Conservation (phyloP, 2,113 vertebrate species). For the Prietella phreatophila region DNA sequence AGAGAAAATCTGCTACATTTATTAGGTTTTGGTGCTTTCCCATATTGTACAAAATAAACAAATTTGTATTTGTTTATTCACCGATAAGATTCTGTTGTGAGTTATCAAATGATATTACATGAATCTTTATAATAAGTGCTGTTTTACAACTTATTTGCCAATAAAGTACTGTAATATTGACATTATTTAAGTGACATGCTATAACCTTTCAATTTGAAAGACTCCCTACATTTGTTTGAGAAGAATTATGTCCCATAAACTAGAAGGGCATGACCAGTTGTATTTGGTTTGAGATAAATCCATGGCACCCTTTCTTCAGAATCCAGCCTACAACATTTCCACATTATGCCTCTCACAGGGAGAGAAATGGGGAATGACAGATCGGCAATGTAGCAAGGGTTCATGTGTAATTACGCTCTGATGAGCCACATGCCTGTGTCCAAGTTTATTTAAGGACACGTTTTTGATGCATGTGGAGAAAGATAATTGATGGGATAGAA, state of each 20-base stretch:
- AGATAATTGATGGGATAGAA: constrained; percentile 25
- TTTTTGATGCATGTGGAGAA: constrained; percentile 34
- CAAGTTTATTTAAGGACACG: constrained; percentile 40
- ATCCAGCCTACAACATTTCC: constrained; percentile 11
- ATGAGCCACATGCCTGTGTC: constrained; percentile 36
- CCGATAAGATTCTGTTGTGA: not conserved
- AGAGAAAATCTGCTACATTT: not conserved
- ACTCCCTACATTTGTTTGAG: not conserved
- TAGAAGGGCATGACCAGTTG: constrained; percentile 8
- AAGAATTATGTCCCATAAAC: not conserved
- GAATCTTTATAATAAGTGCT: not conserved
- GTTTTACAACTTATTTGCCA: not conserved
- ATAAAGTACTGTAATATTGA: not conserved
- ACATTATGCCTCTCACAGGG: constrained; percentile 27
- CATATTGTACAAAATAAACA: not conserved
- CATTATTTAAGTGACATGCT: not conserved
- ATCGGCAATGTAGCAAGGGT: constrained; percentile 34
- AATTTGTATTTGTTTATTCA: no score
- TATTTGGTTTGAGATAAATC: constrained; percentile 25
- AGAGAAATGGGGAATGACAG: constrained; percentile 42
- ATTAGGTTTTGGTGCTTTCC: not conserved
- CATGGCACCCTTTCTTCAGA: not conserved
- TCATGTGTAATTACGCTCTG: constrained; percentile 37
- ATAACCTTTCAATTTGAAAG: not conserved
- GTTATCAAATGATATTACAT: not conserved